Conservation (phyloP, 2,888 invertebrate genomes). For the Stenchaetothrips biformis region DNA sequence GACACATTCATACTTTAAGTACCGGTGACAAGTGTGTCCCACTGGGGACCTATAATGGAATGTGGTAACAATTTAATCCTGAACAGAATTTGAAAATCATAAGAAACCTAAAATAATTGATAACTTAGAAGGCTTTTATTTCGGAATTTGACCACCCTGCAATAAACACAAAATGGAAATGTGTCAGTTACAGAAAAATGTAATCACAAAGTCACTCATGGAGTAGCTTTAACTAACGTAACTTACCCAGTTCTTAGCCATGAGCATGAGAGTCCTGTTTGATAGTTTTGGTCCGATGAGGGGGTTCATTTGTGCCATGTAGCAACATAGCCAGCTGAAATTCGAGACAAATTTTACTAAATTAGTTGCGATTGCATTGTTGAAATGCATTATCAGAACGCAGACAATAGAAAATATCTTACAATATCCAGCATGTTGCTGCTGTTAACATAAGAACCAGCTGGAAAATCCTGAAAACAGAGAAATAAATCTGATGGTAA, state of each 20-base stretch:
- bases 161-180: background rate
- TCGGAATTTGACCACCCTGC: background rate
- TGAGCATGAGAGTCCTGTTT: slow-evolving; percentile 65
- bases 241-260: slow-evolving; percentile 75
- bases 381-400: background rate
- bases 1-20: background rate
- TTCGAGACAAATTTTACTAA: slow-evolving; percentile 31
- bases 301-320: slow-evolving; percentile 91
- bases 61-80: background rate
- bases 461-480: slow-evolving; percentile 69
- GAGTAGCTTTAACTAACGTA: background rate
- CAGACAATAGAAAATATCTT: slow-evolving; percentile 48
- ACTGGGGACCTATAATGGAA: background rate
- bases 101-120: background rate
- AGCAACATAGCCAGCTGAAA: slow-evolving; percentile 82
- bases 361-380: background rate
- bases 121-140: background rate
- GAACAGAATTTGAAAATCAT: background rate
- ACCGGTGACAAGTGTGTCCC: background rate
- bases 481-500: slow-evolving; percentile 36
- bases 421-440: slow-evolving; percentile 86
- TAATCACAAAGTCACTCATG: background rate
- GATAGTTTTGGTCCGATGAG: slow-evolving; percentile 76
- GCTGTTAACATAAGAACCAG: slow-evolving; percentile 80
- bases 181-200: background rate